A percentile compares a stretch with the other conserved stretches of the same genome.
Evolutionary conservation across 2,888 invertebrate species (phyloP).

Genomic region (Cephus pulcher): DNA sequence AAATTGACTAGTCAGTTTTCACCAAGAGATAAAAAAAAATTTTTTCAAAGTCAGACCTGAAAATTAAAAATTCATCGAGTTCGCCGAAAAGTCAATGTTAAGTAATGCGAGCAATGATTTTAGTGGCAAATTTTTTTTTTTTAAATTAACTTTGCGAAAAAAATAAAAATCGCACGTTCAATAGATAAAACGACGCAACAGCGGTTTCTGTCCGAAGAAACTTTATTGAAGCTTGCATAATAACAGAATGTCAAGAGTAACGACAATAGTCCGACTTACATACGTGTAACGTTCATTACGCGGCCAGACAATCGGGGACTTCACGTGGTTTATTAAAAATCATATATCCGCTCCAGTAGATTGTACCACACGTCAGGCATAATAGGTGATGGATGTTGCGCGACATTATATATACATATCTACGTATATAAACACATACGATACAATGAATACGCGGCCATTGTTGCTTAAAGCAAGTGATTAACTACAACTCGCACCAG

Average conservation of each 20-base stretch:
- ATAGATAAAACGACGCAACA: not conserved
- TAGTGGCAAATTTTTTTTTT: not conserved
- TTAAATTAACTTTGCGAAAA: not conserved
- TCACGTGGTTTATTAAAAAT: not conserved
- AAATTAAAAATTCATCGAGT: not conserved
- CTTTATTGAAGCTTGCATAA: not conserved
- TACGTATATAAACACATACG: not conserved
- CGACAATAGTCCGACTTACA: not conserved
- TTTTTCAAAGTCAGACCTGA: not conserved
- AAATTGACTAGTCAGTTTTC: not conserved
- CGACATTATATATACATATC: not conserved
- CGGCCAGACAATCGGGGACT: not conserved
- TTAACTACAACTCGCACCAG: not conserved
- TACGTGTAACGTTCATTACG: not conserved
- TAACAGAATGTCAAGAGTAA: not conserved
- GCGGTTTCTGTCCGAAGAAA: not conserved
- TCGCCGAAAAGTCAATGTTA: not conserved
- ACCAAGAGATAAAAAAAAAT: not conserved
- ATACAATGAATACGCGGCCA: not conserved
- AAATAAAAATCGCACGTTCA: not conserved
- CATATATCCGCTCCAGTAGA: not conserved
- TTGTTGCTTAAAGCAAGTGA: not conserved
- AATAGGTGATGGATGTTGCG: no score
- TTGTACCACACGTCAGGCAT: no score
- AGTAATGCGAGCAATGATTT: not conserved